Evolutionary conservation across 2,888 invertebrate genomes (phyloP).

Genomic region (Dryococelus australis): DNA sequence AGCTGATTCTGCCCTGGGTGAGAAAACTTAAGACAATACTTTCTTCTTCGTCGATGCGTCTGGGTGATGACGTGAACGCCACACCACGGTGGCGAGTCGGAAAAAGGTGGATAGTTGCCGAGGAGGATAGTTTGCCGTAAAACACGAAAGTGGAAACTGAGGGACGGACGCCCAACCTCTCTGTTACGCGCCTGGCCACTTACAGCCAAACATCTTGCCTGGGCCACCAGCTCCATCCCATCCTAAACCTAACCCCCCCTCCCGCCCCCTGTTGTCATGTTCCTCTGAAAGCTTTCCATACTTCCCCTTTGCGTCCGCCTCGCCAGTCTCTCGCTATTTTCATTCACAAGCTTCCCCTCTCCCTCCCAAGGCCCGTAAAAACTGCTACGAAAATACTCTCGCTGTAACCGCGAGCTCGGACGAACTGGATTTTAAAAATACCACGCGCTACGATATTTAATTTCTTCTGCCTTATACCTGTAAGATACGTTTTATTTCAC

Average conservation of each 20-base stretch:
- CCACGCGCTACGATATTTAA: neutral
- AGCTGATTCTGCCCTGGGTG: too few relatives aligned
- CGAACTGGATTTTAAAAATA: neutral
- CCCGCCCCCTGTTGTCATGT: neutral
- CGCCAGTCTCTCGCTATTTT: neutral
- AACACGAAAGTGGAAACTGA: too few relatives aligned
- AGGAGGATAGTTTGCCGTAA: too few relatives aligned
- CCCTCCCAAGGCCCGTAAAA: neutral
- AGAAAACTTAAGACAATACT: too few relatives aligned
- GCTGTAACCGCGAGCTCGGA: neutral
- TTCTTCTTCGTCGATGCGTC: too few relatives aligned
- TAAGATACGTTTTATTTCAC: too few relatives aligned
- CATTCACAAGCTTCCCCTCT: neutral
- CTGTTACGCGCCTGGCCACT: constrained; percentile 2
- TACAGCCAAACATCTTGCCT: neutral
- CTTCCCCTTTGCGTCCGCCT: neutral
- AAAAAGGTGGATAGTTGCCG: too few relatives aligned
- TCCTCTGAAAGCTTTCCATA: neutral
- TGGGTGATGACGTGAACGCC: too few relatives aligned
- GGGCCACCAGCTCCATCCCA: neutral
- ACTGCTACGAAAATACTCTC: neutral
- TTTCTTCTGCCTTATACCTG: too few relatives aligned
- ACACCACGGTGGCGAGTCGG: too few relatives aligned
- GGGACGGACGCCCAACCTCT: neutral
- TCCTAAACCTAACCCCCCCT: neutral